Conservation (phyloP, 2,888 invertebrate genomes). For the Hylaea fasciaria region DNA sequence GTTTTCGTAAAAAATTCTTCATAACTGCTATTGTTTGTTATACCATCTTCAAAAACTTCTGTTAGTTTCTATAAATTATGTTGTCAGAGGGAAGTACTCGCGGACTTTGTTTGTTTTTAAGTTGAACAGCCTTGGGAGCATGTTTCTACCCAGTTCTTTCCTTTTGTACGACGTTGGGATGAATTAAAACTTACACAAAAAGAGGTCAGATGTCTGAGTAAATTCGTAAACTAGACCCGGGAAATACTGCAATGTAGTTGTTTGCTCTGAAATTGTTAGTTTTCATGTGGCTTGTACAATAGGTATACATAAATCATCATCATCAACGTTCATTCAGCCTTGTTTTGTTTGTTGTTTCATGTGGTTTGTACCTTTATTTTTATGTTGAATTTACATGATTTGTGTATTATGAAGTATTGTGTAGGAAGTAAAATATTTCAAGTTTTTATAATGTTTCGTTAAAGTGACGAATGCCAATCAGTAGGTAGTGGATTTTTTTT, state of each 20-base stretch:
- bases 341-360: too few relatives aligned
- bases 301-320: too few relatives aligned
- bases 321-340: too few relatives aligned
- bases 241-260: neutral
- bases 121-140: slow-evolving; percentile 26
- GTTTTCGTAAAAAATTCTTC: too few relatives aligned
- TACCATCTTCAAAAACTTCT: slow-evolving; percentile 9
- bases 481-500: too few relatives aligned
- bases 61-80: slow-evolving; percentile 22
- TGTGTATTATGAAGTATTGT: too few relatives aligned
- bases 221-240: slow-evolving; percentile 29
- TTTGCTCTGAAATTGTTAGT: slow-evolving; percentile 3
- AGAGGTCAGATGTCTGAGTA: slow-evolving; percentile 37
- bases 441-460: too few relatives aligned
- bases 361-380: too few relatives aligned
- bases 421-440: too few relatives aligned
- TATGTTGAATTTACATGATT: too few relatives aligned
- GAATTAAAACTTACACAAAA: slow-evolving; percentile 39
- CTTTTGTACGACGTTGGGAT: slow-evolving; percentile 35
- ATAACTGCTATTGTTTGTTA: neutral
- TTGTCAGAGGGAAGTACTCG: slow-evolving; percentile 16
- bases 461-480: too few relatives aligned
- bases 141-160: slow-evolving; percentile 41
- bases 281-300: neutral
- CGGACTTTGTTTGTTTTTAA: slow-evolving; percentile 33